Evolutionary conservation across 2,113 vertebrate species (phyloP).

Genomic region (Myotis davidii): DNA sequence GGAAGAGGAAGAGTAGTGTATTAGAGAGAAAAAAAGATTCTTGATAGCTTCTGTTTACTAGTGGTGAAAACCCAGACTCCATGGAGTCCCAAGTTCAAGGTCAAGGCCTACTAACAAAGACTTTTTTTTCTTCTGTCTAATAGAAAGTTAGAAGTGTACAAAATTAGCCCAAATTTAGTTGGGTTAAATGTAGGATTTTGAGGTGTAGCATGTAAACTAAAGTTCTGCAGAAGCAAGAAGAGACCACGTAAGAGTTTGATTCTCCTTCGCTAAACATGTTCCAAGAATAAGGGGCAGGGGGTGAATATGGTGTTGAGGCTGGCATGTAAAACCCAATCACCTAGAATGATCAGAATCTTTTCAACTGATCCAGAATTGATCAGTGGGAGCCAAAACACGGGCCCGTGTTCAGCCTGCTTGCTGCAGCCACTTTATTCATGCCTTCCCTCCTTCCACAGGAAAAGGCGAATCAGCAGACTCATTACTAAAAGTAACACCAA

Average conservation of each 20-base stretch:
- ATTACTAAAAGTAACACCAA: background rate
- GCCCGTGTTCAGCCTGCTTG: background rate
- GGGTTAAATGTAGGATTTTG: background rate
- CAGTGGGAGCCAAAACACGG: background rate
- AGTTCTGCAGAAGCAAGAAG: background rate
- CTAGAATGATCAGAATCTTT: background rate
- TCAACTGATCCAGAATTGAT: background rate
- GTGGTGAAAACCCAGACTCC: background rate
- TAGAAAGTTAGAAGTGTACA: background rate
- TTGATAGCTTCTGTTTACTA: background rate
- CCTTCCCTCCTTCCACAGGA: background rate
- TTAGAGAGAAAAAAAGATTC: background rate
- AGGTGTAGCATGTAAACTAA: background rate
- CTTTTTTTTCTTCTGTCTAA: slow-evolving; percentile 25
- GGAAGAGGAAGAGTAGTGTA: background rate
- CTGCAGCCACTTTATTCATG: background rate
- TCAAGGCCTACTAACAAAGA: slow-evolving; percentile 49
- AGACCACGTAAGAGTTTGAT: background rate
- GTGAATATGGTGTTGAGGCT: background rate
- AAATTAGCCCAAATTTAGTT: background rate
- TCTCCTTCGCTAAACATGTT: background rate
- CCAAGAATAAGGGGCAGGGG: background rate
- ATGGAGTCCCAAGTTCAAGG: background rate
- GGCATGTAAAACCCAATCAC: background rate
- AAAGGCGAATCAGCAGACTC: background rate